These are phyloP conservation scores for Nebria salina DNA, from an alignment of 2,888 invertebrate genomes.

Conservation along the genomic window DNA sequence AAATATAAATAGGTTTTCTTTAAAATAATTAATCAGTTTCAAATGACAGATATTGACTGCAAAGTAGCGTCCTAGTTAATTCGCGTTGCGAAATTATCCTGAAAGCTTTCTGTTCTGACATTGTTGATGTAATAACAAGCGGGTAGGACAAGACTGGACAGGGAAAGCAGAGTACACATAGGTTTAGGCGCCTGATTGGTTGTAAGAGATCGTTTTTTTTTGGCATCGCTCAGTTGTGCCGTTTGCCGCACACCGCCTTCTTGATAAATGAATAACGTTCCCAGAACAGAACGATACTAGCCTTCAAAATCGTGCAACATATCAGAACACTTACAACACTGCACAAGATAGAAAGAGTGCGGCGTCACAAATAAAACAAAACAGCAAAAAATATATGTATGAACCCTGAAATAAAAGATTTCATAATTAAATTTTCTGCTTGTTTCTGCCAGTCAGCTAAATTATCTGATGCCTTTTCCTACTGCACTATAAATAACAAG, in stretches of 20 bases:
- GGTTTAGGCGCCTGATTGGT: slow-evolving; percentile 15
- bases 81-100: slow-evolving; percentile 15
- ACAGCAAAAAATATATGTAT: neutral
- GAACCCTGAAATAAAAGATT: slow-evolving; percentile 25
- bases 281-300: slow-evolving; percentile 25
- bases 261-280: slow-evolving; percentile 46
- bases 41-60: too few relatives aligned
- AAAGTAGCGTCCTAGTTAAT: neutral
- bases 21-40: too few relatives aligned
- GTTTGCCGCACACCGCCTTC: slow-evolving; percentile 30
- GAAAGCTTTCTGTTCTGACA: neutral
- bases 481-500: slow-evolving; percentile 42
- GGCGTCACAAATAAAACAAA: neutral
- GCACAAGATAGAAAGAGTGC: neutral
- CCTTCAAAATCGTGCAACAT: neutral
- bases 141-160: neutral
- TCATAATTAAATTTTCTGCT: slow-evolving; percentile 45
- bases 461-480: slow-evolving; percentile 37
- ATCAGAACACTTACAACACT: slow-evolving; percentile 3
- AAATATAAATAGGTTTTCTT: too few relatives aligned
- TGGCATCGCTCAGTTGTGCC: slow-evolving; percentile 25
- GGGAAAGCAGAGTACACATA: neutral
- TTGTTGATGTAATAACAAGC: neutral
- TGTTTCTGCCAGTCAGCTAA: slow-evolving; percentile 42
- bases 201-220: slow-evolving; percentile 22